A percentile compares a stretch with the other conserved stretches of the same genome.
Conservation (phyloP, 2,888 invertebrate species). For the Callinectes sapidus region DNA sequence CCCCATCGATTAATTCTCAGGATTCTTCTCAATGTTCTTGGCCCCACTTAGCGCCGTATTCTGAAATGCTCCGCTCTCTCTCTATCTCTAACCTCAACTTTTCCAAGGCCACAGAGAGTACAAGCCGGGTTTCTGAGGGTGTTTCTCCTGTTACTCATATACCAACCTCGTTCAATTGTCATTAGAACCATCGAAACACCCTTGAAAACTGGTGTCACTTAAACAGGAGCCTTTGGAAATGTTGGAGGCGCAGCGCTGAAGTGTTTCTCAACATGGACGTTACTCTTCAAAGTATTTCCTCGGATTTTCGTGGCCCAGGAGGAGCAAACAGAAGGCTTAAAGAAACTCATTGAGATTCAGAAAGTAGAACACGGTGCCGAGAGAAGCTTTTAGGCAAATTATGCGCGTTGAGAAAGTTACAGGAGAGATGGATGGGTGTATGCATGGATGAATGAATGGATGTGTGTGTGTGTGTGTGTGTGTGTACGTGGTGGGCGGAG, state of each 20-base stretch:
- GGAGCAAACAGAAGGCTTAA: conserved; percentile 28
- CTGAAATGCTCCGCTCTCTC: no score
- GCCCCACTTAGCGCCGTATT: no score
- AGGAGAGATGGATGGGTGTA: not conserved
- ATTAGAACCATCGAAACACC: no score
- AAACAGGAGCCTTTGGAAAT: no score
- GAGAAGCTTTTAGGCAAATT: not conserved
- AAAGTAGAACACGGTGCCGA: not conserved
- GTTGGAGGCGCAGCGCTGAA: no score
- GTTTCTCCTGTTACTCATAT: no score
- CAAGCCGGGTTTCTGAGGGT: no score
- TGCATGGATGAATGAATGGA: not conserved
- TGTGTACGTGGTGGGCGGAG: not conserved
- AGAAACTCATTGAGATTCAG: not conserved
- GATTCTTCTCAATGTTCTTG: not conserved
- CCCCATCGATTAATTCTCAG: not conserved
- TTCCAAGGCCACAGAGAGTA: no score
- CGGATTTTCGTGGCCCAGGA: not conserved
- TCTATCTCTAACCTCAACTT: no score
- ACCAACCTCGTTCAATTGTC: no score
- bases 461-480: conserved; percentile 1
- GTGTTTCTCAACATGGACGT: no score
- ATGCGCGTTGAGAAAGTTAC: not conserved
- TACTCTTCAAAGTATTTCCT: not conserved
- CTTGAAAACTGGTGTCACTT: no score